A percentile compares a stretch with the other conserved stretches of the same genome.
Conservation (phyloP, 1,140 invertebrate genomes). For the Ceratitis capitata region DNA sequence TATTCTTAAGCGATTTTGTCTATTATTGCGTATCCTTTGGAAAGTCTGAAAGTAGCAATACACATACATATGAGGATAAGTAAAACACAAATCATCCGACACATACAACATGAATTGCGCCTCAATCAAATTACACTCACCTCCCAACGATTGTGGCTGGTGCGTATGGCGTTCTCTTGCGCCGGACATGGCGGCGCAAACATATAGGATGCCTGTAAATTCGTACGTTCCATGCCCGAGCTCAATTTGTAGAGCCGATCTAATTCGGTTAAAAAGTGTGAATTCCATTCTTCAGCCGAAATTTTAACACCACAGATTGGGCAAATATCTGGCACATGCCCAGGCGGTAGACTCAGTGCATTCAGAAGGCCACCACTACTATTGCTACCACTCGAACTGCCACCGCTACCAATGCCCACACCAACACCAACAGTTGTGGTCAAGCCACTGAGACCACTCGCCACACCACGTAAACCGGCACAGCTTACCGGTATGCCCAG, state of each 20-base stretch:
- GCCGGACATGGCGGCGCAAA: slow-evolving; percentile 63
- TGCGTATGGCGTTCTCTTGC: slow-evolving; percentile 66
- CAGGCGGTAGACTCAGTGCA: slow-evolving; percentile 38
- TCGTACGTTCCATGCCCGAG: slow-evolving; percentile 66
- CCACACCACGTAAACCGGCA: slow-evolving; percentile 55
- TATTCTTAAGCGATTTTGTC: slow-evolving; percentile 73
- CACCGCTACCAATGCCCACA: slow-evolving; percentile 48
- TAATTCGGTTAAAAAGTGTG: slow-evolving; percentile 81
- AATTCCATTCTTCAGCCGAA: slow-evolving; percentile 77
- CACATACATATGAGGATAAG: no score
- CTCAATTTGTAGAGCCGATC: slow-evolving; percentile 78
- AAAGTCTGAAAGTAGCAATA: slow-evolving; percentile 74
- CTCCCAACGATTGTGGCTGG: slow-evolving; percentile 81
- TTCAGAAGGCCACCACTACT: slow-evolving; percentile 43
- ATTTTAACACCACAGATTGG: slow-evolving; percentile 83
- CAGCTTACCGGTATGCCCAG: slow-evolving; percentile 50
- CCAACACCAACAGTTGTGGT: neutral
- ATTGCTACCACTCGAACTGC: slow-evolving; percentile 45
- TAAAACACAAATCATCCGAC: no score
- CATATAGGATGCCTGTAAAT: slow-evolving; percentile 63
- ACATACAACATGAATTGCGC: no score
- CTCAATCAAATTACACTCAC: slow-evolving; percentile 56
- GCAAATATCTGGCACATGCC: slow-evolving; percentile 67
- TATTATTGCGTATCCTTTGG: slow-evolving; percentile 82
- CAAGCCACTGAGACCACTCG: slow-evolving; percentile 50